Evolutionary conservation across 1,140 invertebrate species (phyloP).

Genomic region (Ooceraea biroi): DNA sequence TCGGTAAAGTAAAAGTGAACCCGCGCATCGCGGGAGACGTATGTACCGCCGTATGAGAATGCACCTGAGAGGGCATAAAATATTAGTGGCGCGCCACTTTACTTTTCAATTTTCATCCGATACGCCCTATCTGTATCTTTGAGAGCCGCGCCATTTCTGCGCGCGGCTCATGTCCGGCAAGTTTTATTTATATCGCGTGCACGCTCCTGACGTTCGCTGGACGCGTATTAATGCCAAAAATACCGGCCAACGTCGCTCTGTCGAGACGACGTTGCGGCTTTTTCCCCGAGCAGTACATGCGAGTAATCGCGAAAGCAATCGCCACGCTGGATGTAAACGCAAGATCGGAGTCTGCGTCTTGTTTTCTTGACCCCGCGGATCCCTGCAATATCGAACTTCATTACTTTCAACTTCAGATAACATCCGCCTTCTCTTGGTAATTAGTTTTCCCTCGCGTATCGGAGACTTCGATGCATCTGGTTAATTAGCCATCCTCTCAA

Average conservation of each 20-base stretch:
- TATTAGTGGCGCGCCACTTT: constrained; percentile 42
- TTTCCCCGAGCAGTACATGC: too few species aligned
- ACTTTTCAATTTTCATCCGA: constrained; percentile 48
- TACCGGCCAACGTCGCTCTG: background rate
- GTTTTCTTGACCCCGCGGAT: background rate
- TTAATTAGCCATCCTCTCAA: constrained; percentile 21
- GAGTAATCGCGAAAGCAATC: background rate
- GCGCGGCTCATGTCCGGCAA: background rate
- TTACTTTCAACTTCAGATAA: background rate
- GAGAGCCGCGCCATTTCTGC: background rate
- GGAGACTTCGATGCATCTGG: background rate
- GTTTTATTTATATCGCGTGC: constrained; percentile 25
- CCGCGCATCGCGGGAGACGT: constrained; percentile 1
- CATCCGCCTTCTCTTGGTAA: background rate
- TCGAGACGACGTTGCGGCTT: background rate
- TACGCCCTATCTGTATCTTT: constrained; percentile 5
- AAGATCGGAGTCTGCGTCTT: background rate
- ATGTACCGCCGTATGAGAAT: constrained; percentile 1
- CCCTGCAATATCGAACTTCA: background rate
- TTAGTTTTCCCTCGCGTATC: constrained; percentile 8
- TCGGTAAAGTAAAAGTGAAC: constrained; percentile 42
- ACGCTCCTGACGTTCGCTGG: background rate
- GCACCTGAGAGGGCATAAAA: constrained; percentile 31
- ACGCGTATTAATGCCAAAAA: constrained; percentile 24
- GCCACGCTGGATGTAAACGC: too few species aligned